Base-by-base conservation (phyloP, 2,797 vertebrate genomes). In the Enteromius trimaculatus region DNA sequence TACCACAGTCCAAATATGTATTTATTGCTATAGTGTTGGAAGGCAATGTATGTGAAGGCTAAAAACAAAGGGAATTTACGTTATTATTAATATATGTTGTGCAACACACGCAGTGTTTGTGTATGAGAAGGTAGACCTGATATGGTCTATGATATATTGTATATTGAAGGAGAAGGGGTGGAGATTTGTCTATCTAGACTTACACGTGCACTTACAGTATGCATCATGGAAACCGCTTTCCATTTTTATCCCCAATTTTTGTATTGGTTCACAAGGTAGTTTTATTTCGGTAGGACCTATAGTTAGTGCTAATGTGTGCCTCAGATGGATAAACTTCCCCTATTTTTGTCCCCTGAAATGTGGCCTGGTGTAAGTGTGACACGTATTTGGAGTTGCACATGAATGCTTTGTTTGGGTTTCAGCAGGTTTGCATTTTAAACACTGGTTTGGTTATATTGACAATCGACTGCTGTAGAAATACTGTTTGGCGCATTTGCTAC, bases 21-120 rank as follows among this genome's bases (percentile, higher is more conserved):
- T 79, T 64, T 51, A 79, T 23, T 44, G 13, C 53, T 42, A 0
- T 3, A 77, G n/a, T 78, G 51, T 79, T 62, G 8, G 21, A 55
- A 84, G 13, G 39, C 62, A 68, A 60, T 23, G 75, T 76, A 83
- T 26, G 58, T 83, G 62, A 83, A 88, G 53, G 44, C 49, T 60
- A 21, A 65, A 53, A 39, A 71, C 37, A 55, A 82, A 77, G 49
- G 74, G 74, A 83, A 77, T 44, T 77, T 39, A 65, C 1, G 8
- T 37, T 58, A 53, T 69, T 44, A 53, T 55, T 58, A 70, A 70
- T 75, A 49, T 76, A 66, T 44, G 62, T 82, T 66, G 55, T 82
- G 72, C n/a, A 34, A 65, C 42, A 83, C 51, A 77, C 77, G 13
- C 37, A 68, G 37, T 76, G 70, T 65, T 75, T 65, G 69, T 74